Percentiles rank a stretch among this genome's conserved stretches.
phyloP scores from a whole-genome alignment of 2,797 vertebrate genomes.

The Anomalospiza imberbis region DNA sequence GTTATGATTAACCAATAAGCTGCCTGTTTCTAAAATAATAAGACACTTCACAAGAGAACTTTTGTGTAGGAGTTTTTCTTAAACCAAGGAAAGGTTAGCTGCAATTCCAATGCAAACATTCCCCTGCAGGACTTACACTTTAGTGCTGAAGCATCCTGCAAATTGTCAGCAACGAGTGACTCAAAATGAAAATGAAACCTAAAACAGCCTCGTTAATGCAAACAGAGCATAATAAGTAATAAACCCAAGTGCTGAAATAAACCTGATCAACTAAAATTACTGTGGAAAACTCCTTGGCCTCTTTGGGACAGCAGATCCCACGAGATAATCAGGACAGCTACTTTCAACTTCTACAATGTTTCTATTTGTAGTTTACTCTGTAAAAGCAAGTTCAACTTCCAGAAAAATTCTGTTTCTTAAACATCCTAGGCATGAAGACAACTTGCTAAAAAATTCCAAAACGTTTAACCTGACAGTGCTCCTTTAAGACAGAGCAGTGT shows the following conservation, averaged over 20 bases:
- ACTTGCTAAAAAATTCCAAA: neutral
- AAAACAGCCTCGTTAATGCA: neutral
- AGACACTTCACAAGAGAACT: neutral
- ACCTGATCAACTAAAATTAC: neutral
- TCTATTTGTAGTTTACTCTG: neutral
- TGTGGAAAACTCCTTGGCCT: neutral
- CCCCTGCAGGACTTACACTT: neutral
- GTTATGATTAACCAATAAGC: neutral
- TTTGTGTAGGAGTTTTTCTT: neutral
- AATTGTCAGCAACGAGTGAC: neutral
- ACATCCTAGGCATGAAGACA: neutral
- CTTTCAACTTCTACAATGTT: neutral
- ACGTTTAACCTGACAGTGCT: neutral
- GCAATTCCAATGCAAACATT: neutral
- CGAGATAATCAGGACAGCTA: neutral
- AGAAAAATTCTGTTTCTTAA: neutral
- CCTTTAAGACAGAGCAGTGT: neutral
- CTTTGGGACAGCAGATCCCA: neutral
- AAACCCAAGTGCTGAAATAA: neutral
- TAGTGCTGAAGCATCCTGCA: neutral
- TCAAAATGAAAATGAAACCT: conserved; percentile 27
- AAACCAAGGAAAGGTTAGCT: neutral
- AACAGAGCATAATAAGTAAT: neutral
- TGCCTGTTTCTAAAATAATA: neutral
- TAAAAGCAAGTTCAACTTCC: neutral